These are phyloP conservation scores for Spheniscus mendiculus DNA, from an alignment of 2,113 vertebrate species.

Conservation along the genomic window DNA sequence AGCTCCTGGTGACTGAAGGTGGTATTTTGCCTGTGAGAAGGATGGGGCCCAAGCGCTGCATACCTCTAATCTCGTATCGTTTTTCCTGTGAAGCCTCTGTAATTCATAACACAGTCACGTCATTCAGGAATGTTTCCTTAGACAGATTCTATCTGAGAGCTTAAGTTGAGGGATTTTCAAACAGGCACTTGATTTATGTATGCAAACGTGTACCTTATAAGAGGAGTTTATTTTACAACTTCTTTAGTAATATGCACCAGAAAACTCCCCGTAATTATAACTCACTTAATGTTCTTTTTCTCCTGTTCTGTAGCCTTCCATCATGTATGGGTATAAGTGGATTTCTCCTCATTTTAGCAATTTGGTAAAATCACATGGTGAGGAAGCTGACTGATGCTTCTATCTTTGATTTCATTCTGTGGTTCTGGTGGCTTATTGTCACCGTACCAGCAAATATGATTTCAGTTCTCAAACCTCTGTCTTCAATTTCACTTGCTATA, in stretches of 20 bases:
- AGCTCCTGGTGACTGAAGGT: constrained; percentile 6
- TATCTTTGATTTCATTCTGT: background rate
- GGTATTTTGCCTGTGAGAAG: constrained; percentile 32
- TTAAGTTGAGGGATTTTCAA: constrained; percentile 70
- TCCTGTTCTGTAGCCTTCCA: background rate
- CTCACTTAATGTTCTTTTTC: background rate
- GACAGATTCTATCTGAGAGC: constrained; percentile 61
- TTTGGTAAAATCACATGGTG: background rate
- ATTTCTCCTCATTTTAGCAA: background rate
- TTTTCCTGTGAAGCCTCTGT: background rate
- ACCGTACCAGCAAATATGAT: constrained; percentile 18
- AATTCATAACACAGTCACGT: constrained; percentile 66
- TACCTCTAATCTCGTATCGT: constrained; percentile 23
- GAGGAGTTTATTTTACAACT: constrained; percentile 57
- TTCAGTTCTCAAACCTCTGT: background rate
- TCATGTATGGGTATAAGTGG: background rate
- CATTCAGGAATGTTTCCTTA: constrained; percentile 36
- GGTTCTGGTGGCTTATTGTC: background rate
- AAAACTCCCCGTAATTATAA: constrained; percentile 4
- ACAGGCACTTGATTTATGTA: constrained; percentile 51
- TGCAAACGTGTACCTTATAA: constrained; percentile 7
- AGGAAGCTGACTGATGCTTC: background rate
- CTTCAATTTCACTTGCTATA: background rate
- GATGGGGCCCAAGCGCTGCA: background rate
- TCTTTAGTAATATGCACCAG: background rate